phyloP scores from a whole-genome alignment of 2,797 vertebrate species.

The Enteromius viviparus region DNA sequence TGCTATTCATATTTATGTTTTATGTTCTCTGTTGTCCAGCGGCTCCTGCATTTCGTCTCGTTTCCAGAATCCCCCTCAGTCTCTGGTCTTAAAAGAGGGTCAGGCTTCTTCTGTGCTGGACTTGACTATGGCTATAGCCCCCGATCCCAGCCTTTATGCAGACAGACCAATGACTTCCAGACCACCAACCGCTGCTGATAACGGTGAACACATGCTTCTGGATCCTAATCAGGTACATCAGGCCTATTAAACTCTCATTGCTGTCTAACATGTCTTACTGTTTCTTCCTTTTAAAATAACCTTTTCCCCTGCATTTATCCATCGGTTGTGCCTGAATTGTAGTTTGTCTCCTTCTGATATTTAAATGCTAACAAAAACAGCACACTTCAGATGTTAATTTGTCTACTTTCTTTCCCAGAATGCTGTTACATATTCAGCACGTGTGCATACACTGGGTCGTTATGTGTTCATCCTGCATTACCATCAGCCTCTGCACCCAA shows the following conservation, averaged over 20 bases:
- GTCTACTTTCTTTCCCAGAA: constrained; percentile 73
- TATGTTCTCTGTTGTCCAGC: constrained; percentile 66
- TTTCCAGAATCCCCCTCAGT: constrained; percentile 89
- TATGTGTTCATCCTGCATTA: constrained; percentile 93
- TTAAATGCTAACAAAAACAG: not conserved
- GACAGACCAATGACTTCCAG: constrained; percentile 60
- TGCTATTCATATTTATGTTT: not conserved
- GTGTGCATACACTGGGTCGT: constrained; percentile 83
- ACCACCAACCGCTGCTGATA: constrained; percentile 76
- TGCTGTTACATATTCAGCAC: constrained; percentile 82
- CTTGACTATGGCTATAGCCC: constrained; percentile 70
- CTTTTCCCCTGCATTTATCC: not conserved
- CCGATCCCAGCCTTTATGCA: constrained; percentile 52
- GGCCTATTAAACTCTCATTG: not conserved
- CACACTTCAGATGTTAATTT: not conserved
- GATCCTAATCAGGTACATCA: constrained; percentile 78
- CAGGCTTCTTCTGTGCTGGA: constrained; percentile 79
- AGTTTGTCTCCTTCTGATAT: not conserved
- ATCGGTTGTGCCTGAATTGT: not conserved
- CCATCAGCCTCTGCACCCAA: constrained; percentile 88
- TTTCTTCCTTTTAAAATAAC: not conserved
- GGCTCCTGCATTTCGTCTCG: constrained; percentile 88
- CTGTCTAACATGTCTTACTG: not conserved
- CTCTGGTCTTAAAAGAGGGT: constrained; percentile 84
- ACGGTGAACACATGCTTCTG: constrained; percentile 74